phyloP scores from a whole-genome alignment of 2,888 invertebrate genomes.

The Oscheius sp. region DNA sequence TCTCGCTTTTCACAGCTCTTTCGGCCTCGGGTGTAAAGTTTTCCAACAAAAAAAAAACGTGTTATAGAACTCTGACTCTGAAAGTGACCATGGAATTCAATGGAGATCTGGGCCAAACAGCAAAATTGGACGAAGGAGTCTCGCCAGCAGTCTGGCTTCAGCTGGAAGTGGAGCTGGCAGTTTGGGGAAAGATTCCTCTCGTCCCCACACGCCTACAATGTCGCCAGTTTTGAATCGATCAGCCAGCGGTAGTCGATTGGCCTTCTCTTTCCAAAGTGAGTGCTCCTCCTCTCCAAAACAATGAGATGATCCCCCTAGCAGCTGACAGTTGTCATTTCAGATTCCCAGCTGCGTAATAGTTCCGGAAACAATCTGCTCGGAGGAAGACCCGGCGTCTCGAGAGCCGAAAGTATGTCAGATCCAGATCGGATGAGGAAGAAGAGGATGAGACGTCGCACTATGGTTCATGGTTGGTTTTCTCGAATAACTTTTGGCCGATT shows the following conservation, averaged over 20 bases:
- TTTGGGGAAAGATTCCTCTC: conserved; percentile 20
- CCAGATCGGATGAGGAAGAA: conserved; percentile 34
- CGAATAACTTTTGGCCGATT: no score
- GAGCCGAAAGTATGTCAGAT: conserved; percentile 28
- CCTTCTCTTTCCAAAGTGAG: conserved; percentile 34
- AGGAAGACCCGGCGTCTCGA: conserved; percentile 18
- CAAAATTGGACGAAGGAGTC: conserved; percentile 22
- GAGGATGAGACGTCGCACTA: conserved; percentile 43
- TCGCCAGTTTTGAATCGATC: conserved; percentile 44
- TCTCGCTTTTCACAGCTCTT: background rate
- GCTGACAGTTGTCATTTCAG: conserved; percentile 7
- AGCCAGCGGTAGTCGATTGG: conserved; percentile 41
- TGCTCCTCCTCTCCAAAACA: background rate
- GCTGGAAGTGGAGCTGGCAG: conserved; percentile 13
- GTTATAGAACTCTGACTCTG: conserved; percentile 54
- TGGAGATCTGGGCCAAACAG: conserved; percentile 21
- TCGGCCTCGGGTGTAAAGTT: no score
- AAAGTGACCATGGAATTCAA: conserved; percentile 45
- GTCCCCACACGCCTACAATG: conserved; percentile 43
- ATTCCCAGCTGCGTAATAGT: conserved; percentile 23
- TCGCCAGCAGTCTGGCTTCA: conserved; percentile 26
- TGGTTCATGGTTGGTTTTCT: conserved; percentile 43
- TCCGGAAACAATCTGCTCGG: conserved; percentile 27
- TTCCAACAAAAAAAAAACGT: background rate
- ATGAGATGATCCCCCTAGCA: no score